These are phyloP conservation scores for Electrona antarctica DNA, from an alignment of 2,113 vertebrate species.

Conservation along the genomic window DNA sequence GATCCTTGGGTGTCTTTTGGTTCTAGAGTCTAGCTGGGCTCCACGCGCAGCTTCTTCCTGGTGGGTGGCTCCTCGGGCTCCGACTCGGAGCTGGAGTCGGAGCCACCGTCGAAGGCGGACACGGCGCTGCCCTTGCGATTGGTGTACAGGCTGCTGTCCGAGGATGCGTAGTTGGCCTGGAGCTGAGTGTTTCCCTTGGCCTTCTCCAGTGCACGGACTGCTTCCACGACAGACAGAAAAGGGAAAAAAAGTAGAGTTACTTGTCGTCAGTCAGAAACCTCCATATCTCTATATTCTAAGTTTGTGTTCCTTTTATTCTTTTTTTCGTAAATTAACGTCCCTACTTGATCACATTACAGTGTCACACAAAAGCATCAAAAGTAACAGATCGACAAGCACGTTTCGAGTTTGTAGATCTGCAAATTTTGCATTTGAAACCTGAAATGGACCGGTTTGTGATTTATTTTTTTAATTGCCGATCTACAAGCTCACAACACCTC, in stretches of 20 bases:
- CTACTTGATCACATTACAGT: too few species aligned
- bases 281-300: not conserved
- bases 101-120: constrained; percentile 95
- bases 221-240: constrained; percentile 21
- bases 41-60: constrained; percentile 93
- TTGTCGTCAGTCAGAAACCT: not conserved
- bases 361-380: too few species aligned
- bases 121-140: constrained; percentile 95
- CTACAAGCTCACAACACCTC: too few species aligned
- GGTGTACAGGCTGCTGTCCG: constrained; percentile 94
- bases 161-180: constrained; percentile 87
- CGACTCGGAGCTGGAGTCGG: constrained; percentile 93
- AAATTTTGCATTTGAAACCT: too few species aligned
- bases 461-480: too few species aligned
- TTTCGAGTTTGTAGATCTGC: not conserved
- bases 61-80: constrained; percentile 91
- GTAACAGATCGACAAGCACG: not conserved
- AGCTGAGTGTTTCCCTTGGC: constrained; percentile 91
- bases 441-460: too few species aligned
- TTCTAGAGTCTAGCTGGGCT: constrained; percentile 83
- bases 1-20: too few species aligned
- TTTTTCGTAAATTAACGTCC: too few species aligned
- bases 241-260: not conserved
- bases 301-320: too few species aligned
- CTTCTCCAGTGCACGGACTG: constrained; percentile 95